Base-by-base conservation (phyloP, 2,888 invertebrate species). In the Synanthedon tipuliformis region DNA sequence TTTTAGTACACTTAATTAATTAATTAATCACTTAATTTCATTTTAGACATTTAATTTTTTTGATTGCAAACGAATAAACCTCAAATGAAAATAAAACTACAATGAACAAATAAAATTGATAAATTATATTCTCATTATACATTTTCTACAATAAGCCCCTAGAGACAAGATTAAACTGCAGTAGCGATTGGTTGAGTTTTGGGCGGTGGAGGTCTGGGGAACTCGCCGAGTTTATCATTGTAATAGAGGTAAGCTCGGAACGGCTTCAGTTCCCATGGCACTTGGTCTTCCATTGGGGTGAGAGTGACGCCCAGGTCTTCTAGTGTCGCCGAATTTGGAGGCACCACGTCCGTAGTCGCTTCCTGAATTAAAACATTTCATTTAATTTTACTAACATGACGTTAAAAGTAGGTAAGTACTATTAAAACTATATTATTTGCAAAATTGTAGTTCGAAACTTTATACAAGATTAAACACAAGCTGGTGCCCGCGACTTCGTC, bases 271-370 rank as follows among this genome's bases (percentile, higher is more conserved):
- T 95, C 94, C 93, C 94, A 97, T 1, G 93, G 92, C n/a, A 91
- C 92, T 74, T 93, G 92, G 58, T 93, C 89, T 77, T 96, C 96
- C 88, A 97, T 90, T 2, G 83, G 70, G 0, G 92, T 94, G 53
- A 95, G 88, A 41, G 80, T 84, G 2, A 98, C 91, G 13, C 96
- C 97, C 57, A 98, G 90, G 86, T 98, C 98, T 76, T 95, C 95
- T 53, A 98, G 79, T 0, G 94, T 95, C 3, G 94, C 95, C 23
- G 94, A 68, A 41, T 89, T 89, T 7, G 73, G 71, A 3, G 89
- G 64, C 0, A 93, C 87, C 7, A 76, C 77, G 71, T 98, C 98
- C 1, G 92, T 91, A 4, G 93, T 89, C 59, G 91, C 90, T 78
- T 97, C 97, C 90, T 95, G 75, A 8, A 10, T 10, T 34, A 34